Conservation (phyloP, 92 coral and sea anemone genomes). For the Epizoanthus scotinus region DNA sequence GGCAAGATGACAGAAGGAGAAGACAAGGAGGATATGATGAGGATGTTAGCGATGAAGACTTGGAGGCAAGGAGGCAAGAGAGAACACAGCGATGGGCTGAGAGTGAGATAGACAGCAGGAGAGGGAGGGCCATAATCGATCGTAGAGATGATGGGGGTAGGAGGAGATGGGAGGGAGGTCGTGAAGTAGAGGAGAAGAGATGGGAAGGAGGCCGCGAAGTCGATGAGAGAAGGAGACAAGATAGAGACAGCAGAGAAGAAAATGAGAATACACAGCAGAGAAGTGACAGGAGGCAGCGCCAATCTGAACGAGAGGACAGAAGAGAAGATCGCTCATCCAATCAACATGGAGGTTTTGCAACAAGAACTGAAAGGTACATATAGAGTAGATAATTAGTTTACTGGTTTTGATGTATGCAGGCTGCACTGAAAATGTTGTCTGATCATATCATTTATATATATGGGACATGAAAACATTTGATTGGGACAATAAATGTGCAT, state of each 20-base stretch:
- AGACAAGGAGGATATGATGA: slow-evolving; percentile 19
- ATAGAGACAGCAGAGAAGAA: slow-evolving; percentile 23
- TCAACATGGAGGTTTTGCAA: neutral
- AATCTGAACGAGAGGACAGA: slow-evolving; percentile 1
- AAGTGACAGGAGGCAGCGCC: slow-evolving; percentile 4
- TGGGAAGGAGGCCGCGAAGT: slow-evolving; percentile 19
- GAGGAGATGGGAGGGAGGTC: slow-evolving; percentile 36
- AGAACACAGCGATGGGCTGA: slow-evolving; percentile 49
- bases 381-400: neutral
- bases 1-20: slow-evolving; percentile 16
- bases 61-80: slow-evolving; percentile 43
- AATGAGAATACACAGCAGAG: slow-evolving; percentile 16
- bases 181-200: slow-evolving; percentile 22
- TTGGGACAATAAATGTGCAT: no score
- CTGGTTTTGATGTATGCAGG: no score
- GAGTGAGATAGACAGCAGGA: slow-evolving; percentile 1
- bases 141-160: slow-evolving; percentile 26
- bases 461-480: no score
- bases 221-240: slow-evolving; percentile 22
- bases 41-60: slow-evolving; percentile 20
- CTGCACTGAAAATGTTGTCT: no score
- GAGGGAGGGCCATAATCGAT: slow-evolving; percentile 11
- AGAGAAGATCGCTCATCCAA: neutral
- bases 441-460: no score
- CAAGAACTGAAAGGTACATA: slow-evolving; percentile 7